Evolutionary conservation across 92 coral and sea anemone genomes (phyloP), one percentile per base, ranked within the genome.

Genomic region (Umimayanthus chanpuru): DNA sequence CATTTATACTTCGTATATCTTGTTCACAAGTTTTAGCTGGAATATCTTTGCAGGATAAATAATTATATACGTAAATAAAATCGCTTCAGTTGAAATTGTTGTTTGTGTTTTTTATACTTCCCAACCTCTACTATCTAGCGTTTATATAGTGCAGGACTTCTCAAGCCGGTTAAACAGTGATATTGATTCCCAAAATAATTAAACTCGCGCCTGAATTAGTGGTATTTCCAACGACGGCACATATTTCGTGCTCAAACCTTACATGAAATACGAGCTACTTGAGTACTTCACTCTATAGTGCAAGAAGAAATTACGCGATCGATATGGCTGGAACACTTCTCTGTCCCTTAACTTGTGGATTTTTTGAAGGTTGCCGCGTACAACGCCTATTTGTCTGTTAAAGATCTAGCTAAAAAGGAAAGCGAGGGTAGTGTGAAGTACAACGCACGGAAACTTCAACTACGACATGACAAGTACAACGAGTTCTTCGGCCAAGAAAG

Each of bases 301-400:
- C 64, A 43, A 79, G 6, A 79, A 79, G 82, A 44, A 53, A 53
- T n/a, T 29, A 79, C 11, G 7, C 66, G 82, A 53, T 79, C 70
- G 39, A 38, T 40, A 79, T 79, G 82, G 68, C 84, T 49, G 84
- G 84, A 28, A 79, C 84, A 79, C 84, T 79, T 79, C 84, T 53
- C 32, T 53, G 84, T 9, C 67, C 82, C 49, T 78, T 78, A 16
- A 78, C 82, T 78, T 78, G 82, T 78, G 82, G 82, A 12, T n/a
- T 78, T 26, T 18, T 70, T 21, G 12, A 79, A 79, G 23, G 70
- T 79, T 55, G 84, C 84, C 11, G 84, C 84, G 12, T 55, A 53
- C 39, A 55, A 79, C 30, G 70, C 71, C 2, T 79, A 28, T 55
- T 79, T 56, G 23, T 76, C 5, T 9, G 81, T 41, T 23, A 76